Evolutionary conservation across 1,140 invertebrate species (phyloP), one percentile per base, ranked within the genome.

Genomic region (Pseudomyrmex concolor): DNA sequence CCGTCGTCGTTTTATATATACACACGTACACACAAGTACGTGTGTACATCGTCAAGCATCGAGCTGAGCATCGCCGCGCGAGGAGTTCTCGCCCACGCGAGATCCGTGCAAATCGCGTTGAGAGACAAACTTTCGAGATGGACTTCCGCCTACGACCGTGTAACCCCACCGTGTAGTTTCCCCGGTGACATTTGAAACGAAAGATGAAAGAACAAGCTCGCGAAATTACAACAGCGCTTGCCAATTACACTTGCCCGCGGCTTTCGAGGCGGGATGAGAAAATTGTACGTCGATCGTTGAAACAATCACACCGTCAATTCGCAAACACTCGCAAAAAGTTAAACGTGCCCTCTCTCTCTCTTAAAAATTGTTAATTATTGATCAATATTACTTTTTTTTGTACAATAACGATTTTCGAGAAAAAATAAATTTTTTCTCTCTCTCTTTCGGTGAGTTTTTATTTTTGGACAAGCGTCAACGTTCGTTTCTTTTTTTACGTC

Each of bases 1-100:
- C 86, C 81, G 84, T 83, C 76, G 86, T 43, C 62, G 73, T 87
- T 84, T 34, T 34, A 34, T 34, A 34, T 34, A 34, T 34, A 34
- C 34, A 34, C 34, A 34, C 34, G 34, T 34, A 34, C 5, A 34
- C 34, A 34, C 34, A 34, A 34, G 34, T 34, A 34, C 34, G 4
- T 34, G 4, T 34, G 34, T 34, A 34, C 5, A 77, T 67, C 83
- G 84, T 84, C 86, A 87, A 63, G 84, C 77, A 67, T 57, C 63
- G 60, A 34, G 45, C 22, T 54, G 55, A 62, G 43, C 43, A 17
- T 25, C 68, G 51, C 19, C 19, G 57, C 54, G 22, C 64, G 34
- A n/a, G n/a, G 34, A 34, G 34, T 34, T 25, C 25, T 48, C 55
- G 62, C 66, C 55, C 22, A 51, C 73, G 48, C 50, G 76, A 80